Evolutionary conservation across 2,113 vertebrate species (phyloP).

Genomic region (Etheostoma spectabile): DNA sequence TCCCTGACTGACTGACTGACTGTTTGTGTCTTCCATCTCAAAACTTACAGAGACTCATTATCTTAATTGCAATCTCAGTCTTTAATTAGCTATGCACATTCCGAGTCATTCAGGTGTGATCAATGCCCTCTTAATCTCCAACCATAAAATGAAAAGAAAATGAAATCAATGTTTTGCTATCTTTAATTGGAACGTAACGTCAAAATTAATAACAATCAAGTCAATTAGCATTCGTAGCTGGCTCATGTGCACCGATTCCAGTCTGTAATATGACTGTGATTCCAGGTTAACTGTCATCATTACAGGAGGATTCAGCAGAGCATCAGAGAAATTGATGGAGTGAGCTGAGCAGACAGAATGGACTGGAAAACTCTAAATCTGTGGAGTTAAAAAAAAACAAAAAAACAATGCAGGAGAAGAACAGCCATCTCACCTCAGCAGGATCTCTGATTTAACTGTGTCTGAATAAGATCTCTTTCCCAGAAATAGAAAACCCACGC

Average conservation of each 20-base stretch:
- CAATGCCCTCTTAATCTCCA: conserved; percentile 76
- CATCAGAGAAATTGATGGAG: conserved; percentile 55
- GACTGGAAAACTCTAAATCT: conserved; percentile 39
- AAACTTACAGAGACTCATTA: conserved; percentile 72
- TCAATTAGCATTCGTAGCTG: conserved; percentile 69
- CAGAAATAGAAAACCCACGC: conserved; percentile 50
- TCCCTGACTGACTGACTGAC: conserved; percentile 61
- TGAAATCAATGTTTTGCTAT: conserved; percentile 80
- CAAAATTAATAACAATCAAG: conserved; percentile 81
- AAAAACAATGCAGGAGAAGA: conserved; percentile 22
- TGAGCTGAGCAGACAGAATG: conserved; percentile 47
- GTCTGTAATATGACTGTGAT: conserved; percentile 60
- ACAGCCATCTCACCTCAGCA: conserved; percentile 55
- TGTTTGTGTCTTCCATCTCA: conserved; percentile 59
- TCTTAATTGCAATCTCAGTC: conserved; percentile 82
- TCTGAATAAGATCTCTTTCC: conserved; percentile 60
- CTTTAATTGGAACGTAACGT: conserved; percentile 82
- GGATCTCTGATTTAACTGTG: conserved; percentile 66
- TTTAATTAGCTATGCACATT: conserved; percentile 76
- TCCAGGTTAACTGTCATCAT: conserved; percentile 74
- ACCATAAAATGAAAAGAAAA: conserved; percentile 77
- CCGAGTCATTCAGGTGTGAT: conserved; percentile 77
- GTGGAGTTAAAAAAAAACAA: conserved; percentile 20
- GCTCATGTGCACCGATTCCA: conserved; percentile 58
- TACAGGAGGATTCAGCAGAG: conserved; percentile 57